Percentiles rank a stretch among this genome's conserved stretches.
These are phyloP conservation scores for Anoplius nigerrimus DNA, from an alignment of 2,888 invertebrate species.

Conservation along the genomic window DNA sequence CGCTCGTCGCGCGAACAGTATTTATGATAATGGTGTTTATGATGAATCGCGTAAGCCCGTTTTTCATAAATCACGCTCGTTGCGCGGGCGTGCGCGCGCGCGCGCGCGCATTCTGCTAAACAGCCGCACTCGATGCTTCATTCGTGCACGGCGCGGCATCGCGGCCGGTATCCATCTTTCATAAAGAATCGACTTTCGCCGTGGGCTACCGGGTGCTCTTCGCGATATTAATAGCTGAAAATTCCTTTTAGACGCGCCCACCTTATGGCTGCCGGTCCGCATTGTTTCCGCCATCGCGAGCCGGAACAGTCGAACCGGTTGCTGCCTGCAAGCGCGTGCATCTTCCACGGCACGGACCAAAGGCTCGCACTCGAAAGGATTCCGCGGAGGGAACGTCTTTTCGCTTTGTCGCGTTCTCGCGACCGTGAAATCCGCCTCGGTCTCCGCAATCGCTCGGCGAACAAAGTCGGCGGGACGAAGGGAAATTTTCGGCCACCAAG, in stretches of 20 bases:
- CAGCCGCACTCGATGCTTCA: background rate
- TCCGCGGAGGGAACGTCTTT: too few relatives aligned
- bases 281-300: too few relatives aligned
- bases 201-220: too few relatives aligned
- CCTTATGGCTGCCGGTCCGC: too few relatives aligned
- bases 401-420: slow-evolving; percentile 1
- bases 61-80: background rate
- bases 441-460: background rate
- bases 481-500: background rate
- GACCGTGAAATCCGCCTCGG: background rate
- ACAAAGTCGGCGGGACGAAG: background rate
- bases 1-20: slow-evolving; percentile 11
- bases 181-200: too few relatives aligned
- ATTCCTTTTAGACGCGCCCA: too few relatives aligned
- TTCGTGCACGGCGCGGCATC: background rate
- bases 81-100: background rate
- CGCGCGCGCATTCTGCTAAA: background rate
- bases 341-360: too few relatives aligned
- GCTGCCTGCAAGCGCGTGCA: too few relatives aligned
- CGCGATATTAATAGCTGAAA: too few relatives aligned
- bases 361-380: too few relatives aligned
- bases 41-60: slow-evolving; percentile 23
- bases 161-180: background rate
- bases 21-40: slow-evolving; percentile 38
- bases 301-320: too few relatives aligned